Conservation (phyloP, 2,797 vertebrate species). For the Typhlichthys subterraneus region DNA sequence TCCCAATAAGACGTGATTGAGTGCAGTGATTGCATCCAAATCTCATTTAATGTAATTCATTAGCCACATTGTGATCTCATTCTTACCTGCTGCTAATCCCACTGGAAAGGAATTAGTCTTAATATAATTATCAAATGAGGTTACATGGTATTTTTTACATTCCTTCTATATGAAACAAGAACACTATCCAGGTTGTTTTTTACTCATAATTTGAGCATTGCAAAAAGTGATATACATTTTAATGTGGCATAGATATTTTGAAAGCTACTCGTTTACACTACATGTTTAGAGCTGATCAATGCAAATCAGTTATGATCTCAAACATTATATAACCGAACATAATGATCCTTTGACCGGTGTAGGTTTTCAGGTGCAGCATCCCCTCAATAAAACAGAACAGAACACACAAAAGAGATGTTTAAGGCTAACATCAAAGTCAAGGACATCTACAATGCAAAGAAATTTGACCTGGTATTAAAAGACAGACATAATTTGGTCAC, state of each 20-base stretch:
- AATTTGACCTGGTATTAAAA: too few species aligned
- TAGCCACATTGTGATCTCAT: constrained; percentile 46
- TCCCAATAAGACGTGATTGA: constrained; percentile 49
- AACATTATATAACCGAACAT: too few species aligned
- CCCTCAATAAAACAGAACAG: too few species aligned
- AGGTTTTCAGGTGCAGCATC: too few species aligned
- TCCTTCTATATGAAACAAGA: constrained; percentile 5
- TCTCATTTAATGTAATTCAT: constrained; percentile 67
- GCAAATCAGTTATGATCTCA: too few species aligned
- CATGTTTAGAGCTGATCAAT: too few species aligned
- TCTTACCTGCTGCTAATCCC: constrained; percentile 65
- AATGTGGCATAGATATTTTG: constrained; percentile 19
- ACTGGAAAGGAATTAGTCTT: constrained; percentile 49
- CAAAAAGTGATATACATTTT: background rate
- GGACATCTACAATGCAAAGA: too few species aligned
- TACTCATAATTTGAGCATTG: constrained; percentile 5
- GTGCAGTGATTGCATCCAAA: constrained; percentile 53
- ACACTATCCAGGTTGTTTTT: constrained; percentile 15
- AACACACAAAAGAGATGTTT: too few species aligned
- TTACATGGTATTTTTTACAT: constrained; percentile 25
- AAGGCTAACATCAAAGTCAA: too few species aligned
- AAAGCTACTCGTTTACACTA: constrained; percentile 21
- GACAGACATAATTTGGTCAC: too few species aligned
- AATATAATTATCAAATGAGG: constrained; percentile 51
- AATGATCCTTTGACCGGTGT: too few species aligned